phyloP scores from a whole-genome alignment of 2,797 vertebrate species.

The Pseudochirops corinnae region DNA sequence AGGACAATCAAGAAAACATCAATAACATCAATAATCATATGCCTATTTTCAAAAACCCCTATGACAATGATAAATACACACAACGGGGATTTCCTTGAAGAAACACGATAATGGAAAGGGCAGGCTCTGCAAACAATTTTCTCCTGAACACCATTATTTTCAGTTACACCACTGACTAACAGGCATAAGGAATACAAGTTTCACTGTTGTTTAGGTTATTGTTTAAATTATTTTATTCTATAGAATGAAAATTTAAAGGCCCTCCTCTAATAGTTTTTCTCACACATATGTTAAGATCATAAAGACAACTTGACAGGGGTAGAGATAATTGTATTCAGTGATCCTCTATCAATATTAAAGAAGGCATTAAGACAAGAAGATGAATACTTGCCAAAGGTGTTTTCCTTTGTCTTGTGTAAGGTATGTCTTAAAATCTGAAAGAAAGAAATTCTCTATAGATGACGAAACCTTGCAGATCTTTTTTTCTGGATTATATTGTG shows the following conservation, averaged over 20 bases:
- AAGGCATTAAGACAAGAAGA: background rate
- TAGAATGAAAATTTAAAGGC: background rate
- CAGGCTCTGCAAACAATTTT: background rate
- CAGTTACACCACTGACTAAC: background rate
- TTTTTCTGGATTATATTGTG: background rate
- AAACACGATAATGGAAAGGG: background rate
- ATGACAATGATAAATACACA: background rate
- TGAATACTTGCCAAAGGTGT: background rate
- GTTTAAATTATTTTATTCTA: background rate
- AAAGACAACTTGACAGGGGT: background rate
- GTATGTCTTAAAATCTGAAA: background rate
- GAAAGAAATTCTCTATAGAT: background rate
- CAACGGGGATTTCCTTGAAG: background rate
- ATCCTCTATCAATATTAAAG: background rate
- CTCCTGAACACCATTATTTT: background rate
- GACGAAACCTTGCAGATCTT: background rate
- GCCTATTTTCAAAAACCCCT: background rate
- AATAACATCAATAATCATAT: background rate
- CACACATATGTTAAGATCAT: background rate
- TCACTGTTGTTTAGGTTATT: background rate
- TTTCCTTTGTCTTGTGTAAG: background rate
- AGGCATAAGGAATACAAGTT: background rate
- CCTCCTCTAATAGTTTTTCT: background rate
- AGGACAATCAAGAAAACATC: background rate
- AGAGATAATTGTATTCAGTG: background rate